These are phyloP conservation scores for Heterotilapia buettikoferi DNA, from an alignment of 2,113 vertebrate species.

Conservation along the genomic window DNA sequence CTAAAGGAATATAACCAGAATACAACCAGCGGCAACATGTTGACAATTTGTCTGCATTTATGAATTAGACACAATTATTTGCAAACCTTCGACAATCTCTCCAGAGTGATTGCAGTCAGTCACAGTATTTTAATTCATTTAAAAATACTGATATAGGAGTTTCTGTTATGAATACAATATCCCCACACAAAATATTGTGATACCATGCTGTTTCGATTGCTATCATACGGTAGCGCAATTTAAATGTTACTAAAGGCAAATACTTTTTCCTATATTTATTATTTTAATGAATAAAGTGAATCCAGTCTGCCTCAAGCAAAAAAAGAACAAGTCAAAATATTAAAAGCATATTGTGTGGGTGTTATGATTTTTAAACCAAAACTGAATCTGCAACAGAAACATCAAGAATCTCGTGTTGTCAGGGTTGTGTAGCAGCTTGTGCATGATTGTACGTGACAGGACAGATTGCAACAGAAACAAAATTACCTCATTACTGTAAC, in stretches of 20 bases:
- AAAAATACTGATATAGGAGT: neutral
- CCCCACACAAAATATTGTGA: neutral
- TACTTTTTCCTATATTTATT: neutral
- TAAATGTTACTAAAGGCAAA: neutral
- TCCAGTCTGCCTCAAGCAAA: neutral
- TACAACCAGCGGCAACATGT: neutral
- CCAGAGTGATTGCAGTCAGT: neutral
- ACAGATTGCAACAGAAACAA: neutral
- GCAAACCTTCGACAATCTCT: neutral
- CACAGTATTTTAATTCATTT: neutral
- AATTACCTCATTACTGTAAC: neutral
- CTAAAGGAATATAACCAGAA: neutral
- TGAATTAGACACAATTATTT: neutral
- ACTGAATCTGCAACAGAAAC: neutral
- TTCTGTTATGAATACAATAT: neutral
- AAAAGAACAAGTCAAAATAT: neutral
- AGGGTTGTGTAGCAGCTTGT: neutral
- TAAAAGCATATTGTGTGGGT: neutral
- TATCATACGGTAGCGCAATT: neutral
- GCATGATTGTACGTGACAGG: neutral
- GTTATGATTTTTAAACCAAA: neutral
- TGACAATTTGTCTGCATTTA: neutral
- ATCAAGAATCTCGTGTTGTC: neutral
- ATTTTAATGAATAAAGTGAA: neutral
- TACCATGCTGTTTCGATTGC: accelerated